Evolutionary conservation across 92 coral and sea anemone species (phyloP).

Genomic region (Zoanthus gigantus): DNA sequence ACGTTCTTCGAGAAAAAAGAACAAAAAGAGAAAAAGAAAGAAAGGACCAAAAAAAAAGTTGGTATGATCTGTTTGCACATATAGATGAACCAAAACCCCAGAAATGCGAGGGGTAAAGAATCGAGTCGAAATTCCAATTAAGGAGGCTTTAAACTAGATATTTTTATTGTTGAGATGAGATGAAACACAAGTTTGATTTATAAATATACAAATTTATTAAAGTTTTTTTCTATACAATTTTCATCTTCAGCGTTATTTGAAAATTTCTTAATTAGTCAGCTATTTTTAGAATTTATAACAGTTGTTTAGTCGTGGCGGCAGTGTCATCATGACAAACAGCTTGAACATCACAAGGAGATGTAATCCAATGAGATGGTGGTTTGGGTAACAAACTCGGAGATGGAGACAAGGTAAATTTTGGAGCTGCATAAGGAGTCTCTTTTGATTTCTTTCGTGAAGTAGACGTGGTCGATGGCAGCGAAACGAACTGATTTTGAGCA

Average conservation of each 20-base stretch:
- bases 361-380: constrained; percentile 93
- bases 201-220: constrained; percentile 91
- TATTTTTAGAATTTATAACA: constrained; percentile 79
- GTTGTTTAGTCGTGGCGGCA: constrained; percentile 83
- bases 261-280: constrained; percentile 62
- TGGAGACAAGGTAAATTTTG: constrained; percentile 89
- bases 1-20: too few species aligned
- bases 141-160: too few species aligned
- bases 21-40: too few species aligned
- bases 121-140: too few species aligned
- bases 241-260: constrained; percentile 4
- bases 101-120: too few species aligned
- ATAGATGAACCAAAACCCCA: too few species aligned
- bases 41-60: too few species aligned
- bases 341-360: constrained; percentile 53
- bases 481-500: constrained; percentile 23
- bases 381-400: constrained; percentile 87
- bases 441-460: constrained; percentile 73
- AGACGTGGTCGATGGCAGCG: constrained; percentile 57
- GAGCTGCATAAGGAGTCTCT: constrained; percentile 81
- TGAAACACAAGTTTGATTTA: constrained; percentile 46
- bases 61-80: too few species aligned
- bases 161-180: too few species aligned
- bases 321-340: constrained; percentile 66
- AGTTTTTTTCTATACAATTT: constrained; percentile 73